Evolutionary conservation across 2,888 invertebrate genomes (phyloP), one percentile per base, ranked within the genome.

Genomic region (Ptilodon capucinus): DNA sequence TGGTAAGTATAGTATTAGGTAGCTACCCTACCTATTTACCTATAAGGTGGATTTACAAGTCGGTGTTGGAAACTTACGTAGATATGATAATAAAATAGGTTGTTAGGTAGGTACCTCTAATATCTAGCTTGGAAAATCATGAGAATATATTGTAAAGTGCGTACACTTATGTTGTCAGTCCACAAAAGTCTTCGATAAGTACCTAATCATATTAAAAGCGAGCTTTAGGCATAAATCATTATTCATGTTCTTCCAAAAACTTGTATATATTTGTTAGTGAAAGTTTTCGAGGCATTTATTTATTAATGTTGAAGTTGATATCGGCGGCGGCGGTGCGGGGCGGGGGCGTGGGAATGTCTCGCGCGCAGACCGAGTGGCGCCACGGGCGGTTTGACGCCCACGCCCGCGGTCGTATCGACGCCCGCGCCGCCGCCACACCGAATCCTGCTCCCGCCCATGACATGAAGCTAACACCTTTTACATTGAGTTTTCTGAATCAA

Each of bases 361-460:
- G 71, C 70, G 58, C 71, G 66, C 82, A 90, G 90, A 90, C 90
- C 71, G 82, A 77, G 70, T 80, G 90, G 85, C 90, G 90, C 89
- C 86, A 83, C 76, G 66, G 81, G 82, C 82, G 71, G 67, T 77
- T 71, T 64, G 51, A 60, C 74, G 74, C 77, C 77, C 72, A 75
- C 77, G 64, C 62, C 41, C 42, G n/a, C n/a, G n/a, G n/a, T n/a
- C n/a, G n/a, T n/a, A n/a, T n/a, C n/a, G n/a, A n/a, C n/a, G 11
- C 17, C 21, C 9, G 14, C 35, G 13, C 18, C 21, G 36, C 36
- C 14, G 14, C 30, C 32, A 30, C 44, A 39, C 38, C 38, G 30
- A 21, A 19, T 34, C 14, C 17, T 4, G 19, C 41, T 1, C 17
- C 19, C 13, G 40, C 40, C 25, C 40, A 9, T 23, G 2, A 13